Base-by-base conservation (phyloP, 2,797 vertebrate genomes). In the Valencia hispanica region DNA sequence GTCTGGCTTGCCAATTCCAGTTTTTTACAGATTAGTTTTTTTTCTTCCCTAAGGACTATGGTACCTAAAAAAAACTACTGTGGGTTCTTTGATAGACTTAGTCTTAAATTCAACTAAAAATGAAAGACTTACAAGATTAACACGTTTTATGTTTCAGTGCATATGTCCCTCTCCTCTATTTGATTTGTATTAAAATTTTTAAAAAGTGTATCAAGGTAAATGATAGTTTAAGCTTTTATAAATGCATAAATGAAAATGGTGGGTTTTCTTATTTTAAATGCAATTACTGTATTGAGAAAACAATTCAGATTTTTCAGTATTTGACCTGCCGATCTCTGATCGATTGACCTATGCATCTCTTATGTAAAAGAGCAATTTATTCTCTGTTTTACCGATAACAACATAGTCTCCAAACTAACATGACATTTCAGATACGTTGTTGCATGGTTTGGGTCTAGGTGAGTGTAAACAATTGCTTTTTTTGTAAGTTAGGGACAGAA, bases 391-490 rank as follows among this genome's bases (percentile, higher is more conserved):
- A 80, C 76, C 36, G 48, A 43, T 75, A 57, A 39, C n/a, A 69
- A 45, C 79, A 79, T 78, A 53, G 4, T 50, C n/a, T 41, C 12
- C 48, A 74, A 75, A 86, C 86, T 91, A 93, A 91, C 85, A 85
- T 8, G 18, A 81, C 79, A 80, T 84, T 39, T 86, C 32, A 45
- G 83, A 84, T 70, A 43, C 61, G 70, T 36, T 73, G 55, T 53
- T 84, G 89, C 89, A 91, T 88, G 89, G 81, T 74, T 83, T 89
- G 72, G 55, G 59, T 75, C 68, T 75, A 68, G 79, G 75, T 78
- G 87, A 73, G 79, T 48, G 78, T 74, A 55, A 47, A 25, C 78
- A 59, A 72, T 30, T 73, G 75, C 15, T 10, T 65, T 63, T n/a
- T 39, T 79, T 71, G 72, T 50, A 41, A 86, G 77, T 77, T 73